These are phyloP conservation scores for Corythaeola cristata DNA, from an alignment of 2,113 vertebrate genomes.

Conservation along the genomic window DNA sequence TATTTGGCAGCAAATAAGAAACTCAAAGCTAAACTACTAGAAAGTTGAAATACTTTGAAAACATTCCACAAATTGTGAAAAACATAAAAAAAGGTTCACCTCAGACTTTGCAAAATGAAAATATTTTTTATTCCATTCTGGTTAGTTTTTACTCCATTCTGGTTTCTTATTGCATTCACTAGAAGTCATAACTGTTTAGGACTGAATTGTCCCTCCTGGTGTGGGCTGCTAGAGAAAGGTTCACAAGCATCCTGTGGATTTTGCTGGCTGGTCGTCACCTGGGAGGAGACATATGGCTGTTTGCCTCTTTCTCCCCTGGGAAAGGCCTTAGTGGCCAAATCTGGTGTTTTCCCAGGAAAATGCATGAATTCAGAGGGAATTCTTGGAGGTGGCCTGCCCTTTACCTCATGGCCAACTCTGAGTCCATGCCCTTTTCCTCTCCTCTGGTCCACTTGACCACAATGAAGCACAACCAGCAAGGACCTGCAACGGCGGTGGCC, in stretches of 20 bases:
- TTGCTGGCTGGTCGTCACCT: not conserved
- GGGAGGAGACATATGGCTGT: rapidly evolving
- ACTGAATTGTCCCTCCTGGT: not conserved
- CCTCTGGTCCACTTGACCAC: not conserved
- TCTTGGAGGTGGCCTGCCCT: not conserved
- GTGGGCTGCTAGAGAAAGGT: not conserved
- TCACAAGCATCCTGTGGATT: not conserved
- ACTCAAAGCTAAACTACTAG: constrained; percentile 1
- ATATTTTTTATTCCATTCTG: constrained; percentile 19
- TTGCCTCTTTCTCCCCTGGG: not conserved
- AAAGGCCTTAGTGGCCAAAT: not conserved
- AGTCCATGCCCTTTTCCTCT: not conserved
- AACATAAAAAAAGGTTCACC: not conserved
- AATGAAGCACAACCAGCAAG: not conserved
- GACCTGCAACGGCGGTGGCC: rapidly evolving
- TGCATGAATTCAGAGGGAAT: not conserved
- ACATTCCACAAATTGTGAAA: constrained; percentile 26
- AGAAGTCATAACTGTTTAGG: not conserved
- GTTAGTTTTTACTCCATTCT: not conserved
- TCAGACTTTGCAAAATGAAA: not conserved
- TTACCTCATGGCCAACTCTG: not conserved
- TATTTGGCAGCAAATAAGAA: constrained; percentile 36
- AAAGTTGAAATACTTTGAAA: constrained; percentile 6
- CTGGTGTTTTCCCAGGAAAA: not conserved
- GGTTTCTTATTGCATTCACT: not conserved